Evolutionary conservation across 2,113 vertebrate genomes (phyloP), one percentile per base, ranked within the genome.

Genomic region (Leptocoma aspasia): DNA sequence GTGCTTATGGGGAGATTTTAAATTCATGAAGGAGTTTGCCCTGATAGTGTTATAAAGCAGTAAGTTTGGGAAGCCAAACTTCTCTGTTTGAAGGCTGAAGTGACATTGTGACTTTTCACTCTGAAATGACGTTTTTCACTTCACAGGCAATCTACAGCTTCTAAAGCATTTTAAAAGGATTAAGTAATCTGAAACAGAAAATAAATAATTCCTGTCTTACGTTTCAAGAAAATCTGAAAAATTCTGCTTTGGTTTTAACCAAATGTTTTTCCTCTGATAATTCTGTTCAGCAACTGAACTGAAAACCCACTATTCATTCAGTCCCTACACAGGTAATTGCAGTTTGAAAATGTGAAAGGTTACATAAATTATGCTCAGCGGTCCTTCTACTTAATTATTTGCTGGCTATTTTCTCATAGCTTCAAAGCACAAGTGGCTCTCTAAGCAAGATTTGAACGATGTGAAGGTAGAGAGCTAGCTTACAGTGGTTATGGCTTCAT

Each of bases 151-250:
- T 81, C 80, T 86, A 75, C 35, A 64, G 64, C 64, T 95, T 86
- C 86, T 92, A 86, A 95, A 82, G 73, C 65, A 79, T 97, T 96
- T 97, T 85, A 53, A 95, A 89, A 50, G 52, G 73, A 92, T 92
- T 96, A 94, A 97, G 83, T 87, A 95, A 95, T 91, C 89, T 92
- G 49, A 96, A 95, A 89, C 83, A 92, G 89, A 94, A 95, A 95
- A 96, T 90, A 92, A 96, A 94, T 92, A 92, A 79, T 79, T 85
- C 54, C 28, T 56, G 63, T 64, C 72, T 92, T 78, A 22, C n/a
- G 57, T 96, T 92, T 94, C 84, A 94, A 89, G 69, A 87, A 94
- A 95, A 86, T 84, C 69, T 91, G 65, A 96, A 89, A 86, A 94
- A 95, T 76, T 95, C 89, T 82, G 4, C 73, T 72, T 91, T 89